Evolutionary conservation across 1,140 invertebrate species (phyloP).

Genomic region (Drosophila nigrodunni): DNA sequence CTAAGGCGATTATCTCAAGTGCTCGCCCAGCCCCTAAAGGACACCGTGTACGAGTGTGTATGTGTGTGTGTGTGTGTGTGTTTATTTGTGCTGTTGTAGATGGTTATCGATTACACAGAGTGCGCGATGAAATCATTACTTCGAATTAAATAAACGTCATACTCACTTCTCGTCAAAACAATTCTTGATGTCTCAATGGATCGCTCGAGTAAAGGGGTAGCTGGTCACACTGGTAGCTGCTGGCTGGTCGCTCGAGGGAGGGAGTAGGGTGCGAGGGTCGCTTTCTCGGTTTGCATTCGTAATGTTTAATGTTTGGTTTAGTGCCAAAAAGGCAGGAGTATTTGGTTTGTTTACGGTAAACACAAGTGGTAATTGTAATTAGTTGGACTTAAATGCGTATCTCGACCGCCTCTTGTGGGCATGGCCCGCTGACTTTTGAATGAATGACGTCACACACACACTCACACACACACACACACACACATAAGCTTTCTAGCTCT

Average conservation of each 20-base stretch:
- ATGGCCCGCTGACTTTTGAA: slow-evolving; percentile 23
- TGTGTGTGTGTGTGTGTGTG: slow-evolving; percentile 24
- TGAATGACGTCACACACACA: slow-evolving; percentile 44
- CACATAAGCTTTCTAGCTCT: slow-evolving; percentile 49
- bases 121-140: slow-evolving; percentile 83
- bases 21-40: slow-evolving; percentile 54
- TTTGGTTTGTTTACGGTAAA: slow-evolving; percentile 57
- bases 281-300: slow-evolving; percentile 8
- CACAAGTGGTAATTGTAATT: slow-evolving; percentile 68
- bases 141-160: slow-evolving; percentile 84
- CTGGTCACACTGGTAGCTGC: not conserved
- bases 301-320: slow-evolving; percentile 25
- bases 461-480: not conserved
- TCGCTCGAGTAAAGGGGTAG: slow-evolving; percentile 9
- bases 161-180: slow-evolving; percentile 73
- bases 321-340: slow-evolving; percentile 31
- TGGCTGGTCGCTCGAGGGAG: not conserved
- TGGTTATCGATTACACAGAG: slow-evolving; percentile 83
- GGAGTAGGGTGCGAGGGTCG: slow-evolving; percentile 24
- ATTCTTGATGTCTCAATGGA: slow-evolving; percentile 74
- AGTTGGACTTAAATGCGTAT: slow-evolving; percentile 55
- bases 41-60: slow-evolving; percentile 28
- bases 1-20: slow-evolving; percentile 84
- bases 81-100: slow-evolving; percentile 53
- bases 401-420: slow-evolving; percentile 29